Evolutionary conservation across 2,888 invertebrate genomes (phyloP), one percentile per base, ranked within the genome.

Genomic region (Parasteatoda lunata): DNA sequence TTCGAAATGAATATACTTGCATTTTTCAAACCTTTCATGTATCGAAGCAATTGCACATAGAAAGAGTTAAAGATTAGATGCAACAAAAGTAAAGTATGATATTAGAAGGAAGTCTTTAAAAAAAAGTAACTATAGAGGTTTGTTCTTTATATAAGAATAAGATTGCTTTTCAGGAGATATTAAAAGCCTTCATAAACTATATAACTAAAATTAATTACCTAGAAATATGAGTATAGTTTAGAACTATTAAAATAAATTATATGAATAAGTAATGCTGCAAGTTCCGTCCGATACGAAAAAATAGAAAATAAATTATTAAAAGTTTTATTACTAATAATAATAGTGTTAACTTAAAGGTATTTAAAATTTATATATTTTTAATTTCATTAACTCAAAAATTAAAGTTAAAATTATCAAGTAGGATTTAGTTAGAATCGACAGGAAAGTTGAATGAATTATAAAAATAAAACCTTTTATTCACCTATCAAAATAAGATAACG

Each of bases 231-330:
- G n/a, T 11, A 6, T 59, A 59, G 59, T 59, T 7, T 59, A 59
- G 59, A 59, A 68, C 30, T 68, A 68, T 30, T 68, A n/a, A 59
- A 68, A 68, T 68, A 68, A 45, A 68, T 15, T 68, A 68, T 30
- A n/a, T 59, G 9, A 59, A 9, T 13, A n/a, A 59, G 9, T 13
- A n/a, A 59, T 13, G n/a, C 9, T 59, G n/a, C 9, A 59, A 59
- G n/a, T 13, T 59, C 59, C 59, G 59, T 59, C 59, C 59, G 59
- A 59, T 59, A 59, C 9, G 1, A 13, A 59, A 59, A 59, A 59
- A 59, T 59, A 59, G 59, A 4, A 59, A n/a, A 30, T 30, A 30
- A 30, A 30, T 30, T 30, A 30, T 30, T 30, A 30, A 30, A 30
- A 30, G 30, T 30, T 30, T 30, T 30, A 30, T 30, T 30, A 30